These are phyloP conservation scores for Acrobasis consociella DNA, from an alignment of 2,888 invertebrate species.

Conservation along the genomic window DNA sequence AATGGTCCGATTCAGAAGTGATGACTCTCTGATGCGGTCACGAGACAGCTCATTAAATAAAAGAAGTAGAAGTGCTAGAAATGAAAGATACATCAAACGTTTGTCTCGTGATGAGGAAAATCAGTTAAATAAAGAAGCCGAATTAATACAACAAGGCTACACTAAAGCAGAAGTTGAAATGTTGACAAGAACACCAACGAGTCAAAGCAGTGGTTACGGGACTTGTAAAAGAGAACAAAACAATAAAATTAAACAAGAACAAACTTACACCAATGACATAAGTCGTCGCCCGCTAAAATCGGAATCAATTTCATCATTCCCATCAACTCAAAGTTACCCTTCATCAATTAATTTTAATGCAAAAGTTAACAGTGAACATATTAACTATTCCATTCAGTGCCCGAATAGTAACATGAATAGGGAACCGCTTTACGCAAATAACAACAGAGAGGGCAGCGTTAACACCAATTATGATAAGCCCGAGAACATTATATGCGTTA, in stretches of 20 bases:
- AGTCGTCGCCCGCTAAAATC: conserved; percentile 69
- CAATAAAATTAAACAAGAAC: conserved; percentile 70
- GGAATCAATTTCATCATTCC: conserved; percentile 79
- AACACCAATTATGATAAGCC: conserved; percentile 65
- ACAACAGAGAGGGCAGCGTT: conserved; percentile 63
- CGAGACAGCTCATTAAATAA: conserved; percentile 84
- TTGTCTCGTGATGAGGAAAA: conserved; percentile 87
- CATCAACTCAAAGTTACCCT: conserved; percentile 78
- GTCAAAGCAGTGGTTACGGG: conserved; percentile 77
- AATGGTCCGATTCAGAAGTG: conserved; percentile 86
- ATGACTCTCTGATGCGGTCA: conserved; percentile 85
- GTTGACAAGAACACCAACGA: conserved; percentile 78
- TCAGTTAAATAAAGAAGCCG: conserved; percentile 80
- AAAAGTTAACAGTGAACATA: conserved; percentile 79
- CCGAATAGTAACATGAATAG: conserved; percentile 63
- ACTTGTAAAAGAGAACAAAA: conserved; percentile 75
- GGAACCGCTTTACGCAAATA: conserved; percentile 67
- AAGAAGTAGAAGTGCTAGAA: conserved; percentile 88
- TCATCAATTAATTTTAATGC: conserved; percentile 81
- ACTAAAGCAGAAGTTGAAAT: conserved; percentile 80
- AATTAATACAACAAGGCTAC: conserved; percentile 75
- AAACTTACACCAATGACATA: conserved; percentile 55
- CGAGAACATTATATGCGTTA: conserved; percentile 74
- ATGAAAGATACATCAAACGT: conserved; percentile 90
- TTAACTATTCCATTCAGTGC: conserved; percentile 77